Percentiles rank a stretch among this genome's conserved stretches.
phyloP scores from a whole-genome alignment of 1,140 invertebrate genomes.

The Papilio glaucus region DNA sequence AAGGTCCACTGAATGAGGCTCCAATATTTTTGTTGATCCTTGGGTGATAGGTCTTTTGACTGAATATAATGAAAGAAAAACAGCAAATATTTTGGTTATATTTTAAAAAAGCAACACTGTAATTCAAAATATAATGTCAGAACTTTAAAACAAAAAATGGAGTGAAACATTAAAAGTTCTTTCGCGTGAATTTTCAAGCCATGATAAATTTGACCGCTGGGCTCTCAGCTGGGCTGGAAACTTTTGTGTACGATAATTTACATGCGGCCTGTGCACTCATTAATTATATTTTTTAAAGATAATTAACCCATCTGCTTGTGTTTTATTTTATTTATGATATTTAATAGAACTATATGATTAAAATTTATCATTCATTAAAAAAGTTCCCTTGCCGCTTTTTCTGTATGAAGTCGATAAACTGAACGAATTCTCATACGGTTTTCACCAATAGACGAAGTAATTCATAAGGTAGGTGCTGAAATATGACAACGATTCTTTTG shows the following conservation, averaged over 20 bases:
- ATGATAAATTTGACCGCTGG: conserved; percentile 3
- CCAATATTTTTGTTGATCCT: no score
- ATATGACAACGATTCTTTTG: no score
- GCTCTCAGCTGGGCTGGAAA: background rate
- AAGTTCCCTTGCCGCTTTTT: no score
- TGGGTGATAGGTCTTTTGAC: no score
- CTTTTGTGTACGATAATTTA: background rate
- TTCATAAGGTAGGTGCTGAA: no score
- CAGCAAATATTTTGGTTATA: background rate
- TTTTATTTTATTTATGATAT: background rate
- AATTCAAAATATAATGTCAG: background rate
- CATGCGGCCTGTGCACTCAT: conserved; percentile 6
- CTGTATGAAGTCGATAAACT: no score
- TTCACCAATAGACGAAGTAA: no score
- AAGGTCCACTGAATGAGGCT: no score
- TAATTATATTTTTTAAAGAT: background rate
- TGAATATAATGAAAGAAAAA: no score
- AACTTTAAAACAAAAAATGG: background rate
- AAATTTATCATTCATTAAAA: no score
- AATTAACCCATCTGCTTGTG: background rate
- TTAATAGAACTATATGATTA: background rate
- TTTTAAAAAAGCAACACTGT: background rate
- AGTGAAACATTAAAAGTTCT: background rate
- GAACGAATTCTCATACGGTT: no score
- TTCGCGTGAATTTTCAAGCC: background rate